These are phyloP conservation scores for Helarctos malayanus DNA, from an alignment of 2,797 vertebrate species.

Conservation along the genomic window DNA sequence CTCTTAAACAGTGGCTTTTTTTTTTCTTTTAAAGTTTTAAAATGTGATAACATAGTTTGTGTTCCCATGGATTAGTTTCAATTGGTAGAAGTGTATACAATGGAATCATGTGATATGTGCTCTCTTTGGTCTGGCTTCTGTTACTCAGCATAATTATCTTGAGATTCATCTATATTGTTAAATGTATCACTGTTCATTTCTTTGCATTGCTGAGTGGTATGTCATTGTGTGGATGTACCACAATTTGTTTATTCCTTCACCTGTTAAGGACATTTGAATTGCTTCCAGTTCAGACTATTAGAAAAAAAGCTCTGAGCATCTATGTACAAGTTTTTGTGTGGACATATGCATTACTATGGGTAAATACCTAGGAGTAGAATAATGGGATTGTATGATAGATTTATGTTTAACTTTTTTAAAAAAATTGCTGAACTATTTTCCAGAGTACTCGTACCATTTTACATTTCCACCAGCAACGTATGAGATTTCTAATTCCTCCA, in stretches of 20 bases:
- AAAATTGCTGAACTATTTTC: neutral
- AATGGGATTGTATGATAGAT: neutral
- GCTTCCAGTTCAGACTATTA: neutral
- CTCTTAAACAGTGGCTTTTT: neutral
- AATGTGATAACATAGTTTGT: neutral
- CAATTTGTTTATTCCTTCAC: neutral
- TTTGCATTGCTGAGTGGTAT: neutral
- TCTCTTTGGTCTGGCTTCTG: neutral
- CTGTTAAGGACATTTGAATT: neutral
- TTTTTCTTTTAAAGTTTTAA: slow-evolving; percentile 50
- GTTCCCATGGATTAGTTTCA: neutral
- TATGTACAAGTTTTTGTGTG: neutral
- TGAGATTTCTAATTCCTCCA: neutral
- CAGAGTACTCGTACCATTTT: neutral
- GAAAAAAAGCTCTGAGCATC: neutral
- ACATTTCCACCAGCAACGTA: neutral
- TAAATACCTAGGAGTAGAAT: slow-evolving; percentile 1
- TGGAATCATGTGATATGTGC: neutral
- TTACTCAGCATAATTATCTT: neutral
- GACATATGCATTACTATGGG: neutral
- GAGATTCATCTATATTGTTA: neutral
- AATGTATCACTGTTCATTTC: neutral
- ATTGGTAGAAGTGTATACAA: neutral
- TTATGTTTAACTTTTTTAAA: neutral
- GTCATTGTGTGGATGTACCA: neutral